Base-by-base conservation (phyloP, 30 jellyfish, hydroid and myxozoan species). In the Cassiopea andromeda region DNA sequence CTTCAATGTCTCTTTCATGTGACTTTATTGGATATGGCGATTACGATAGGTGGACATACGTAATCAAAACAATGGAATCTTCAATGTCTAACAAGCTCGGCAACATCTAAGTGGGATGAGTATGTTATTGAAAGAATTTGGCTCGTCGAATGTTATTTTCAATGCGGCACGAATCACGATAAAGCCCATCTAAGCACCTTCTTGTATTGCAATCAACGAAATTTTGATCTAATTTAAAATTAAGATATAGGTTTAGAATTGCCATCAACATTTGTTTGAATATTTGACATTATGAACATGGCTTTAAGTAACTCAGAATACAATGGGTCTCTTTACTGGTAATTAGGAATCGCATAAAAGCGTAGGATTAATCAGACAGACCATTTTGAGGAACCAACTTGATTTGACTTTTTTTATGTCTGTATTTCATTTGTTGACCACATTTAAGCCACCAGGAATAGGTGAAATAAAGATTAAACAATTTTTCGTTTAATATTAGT, bases 31-130 rank as follows among this genome's bases (percentile, higher is more conserved):
- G 90, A 82, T 82, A 82, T 67, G 9, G 15, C 46, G 82, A 48
- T 69, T 69, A 54, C 73, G 57, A 69, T 0, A 82, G 75, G 10
- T 15, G 83, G 82, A 70, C 76, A 70, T 49, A 17, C 81, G 82
- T 67, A 82, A 82, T 82, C 83, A 44, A 82, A 9, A 54, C 46
- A 68, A 82, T 67, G 70, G 90, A 82, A 82, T 82, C 68, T 70
- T 69, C 2, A 1, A 46, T 80, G 77, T 80, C 89, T 80, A 80
- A 80, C 77, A 68, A 47, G 89, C 89, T 80, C 68, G 89, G 79
- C 89, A 75, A 75, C 84, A 75, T 8, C 84, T 75, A 75, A 75
- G 84, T 60, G 58, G 69, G 89, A 80, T 80, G 89, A 80, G 76
- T 59, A 27, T 48, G 48, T 67, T 27, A 38, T 38, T 70, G 79